Base-by-base conservation (phyloP, 1,140 invertebrate species). In the Copidosoma floridanum region DNA sequence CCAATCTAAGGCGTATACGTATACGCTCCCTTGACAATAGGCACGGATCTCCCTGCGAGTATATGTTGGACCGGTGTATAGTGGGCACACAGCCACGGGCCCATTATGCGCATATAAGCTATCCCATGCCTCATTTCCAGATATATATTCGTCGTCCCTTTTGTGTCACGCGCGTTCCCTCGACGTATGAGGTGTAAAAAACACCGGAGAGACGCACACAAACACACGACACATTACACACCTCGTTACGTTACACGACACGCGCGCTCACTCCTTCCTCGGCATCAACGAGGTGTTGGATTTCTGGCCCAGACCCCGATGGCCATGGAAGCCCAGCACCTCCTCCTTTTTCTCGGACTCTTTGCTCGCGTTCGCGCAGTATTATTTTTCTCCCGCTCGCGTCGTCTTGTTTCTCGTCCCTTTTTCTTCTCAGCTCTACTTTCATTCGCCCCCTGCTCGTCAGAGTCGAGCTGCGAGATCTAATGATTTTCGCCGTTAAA, bases 1-100 rank as follows among this genome's bases (percentile, higher is more conserved):
- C 72, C 71, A 76, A 76, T 78, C 73, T 76, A 59, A 53, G 46
- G 21, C 53, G 23, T n/a, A 5, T 29, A 7, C 27, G 16, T n/a
- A 27, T 5, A 57, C 2, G 20, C 20, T 35, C n/a, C n/a, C n/a
- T n/a, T n/a, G n/a, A n/a, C n/a, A n/a, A n/a, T n/a, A n/a, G n/a
- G n/a, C n/a, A n/a, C n/a, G n/a, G n/a, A n/a, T n/a, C n/a, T n/a
- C n/a, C n/a, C n/a, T n/a, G n/a, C n/a, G n/a, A n/a, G n/a, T n/a
- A n/a, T n/a, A n/a, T n/a, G n/a, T n/a, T n/a, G n/a, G n/a, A n/a
- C n/a, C n/a, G n/a, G n/a, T n/a, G n/a, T n/a, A n/a, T n/a, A n/a
- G n/a, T n/a, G n/a, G n/a, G n/a, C 14, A 27, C 2, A 18, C 47
- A 40, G 18, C 6, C 14, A 29, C 12, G 1, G n/a, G 27, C 16